phyloP scores from a whole-genome alignment of 1,140 invertebrate species.

The Periplaneta americana region DNA sequence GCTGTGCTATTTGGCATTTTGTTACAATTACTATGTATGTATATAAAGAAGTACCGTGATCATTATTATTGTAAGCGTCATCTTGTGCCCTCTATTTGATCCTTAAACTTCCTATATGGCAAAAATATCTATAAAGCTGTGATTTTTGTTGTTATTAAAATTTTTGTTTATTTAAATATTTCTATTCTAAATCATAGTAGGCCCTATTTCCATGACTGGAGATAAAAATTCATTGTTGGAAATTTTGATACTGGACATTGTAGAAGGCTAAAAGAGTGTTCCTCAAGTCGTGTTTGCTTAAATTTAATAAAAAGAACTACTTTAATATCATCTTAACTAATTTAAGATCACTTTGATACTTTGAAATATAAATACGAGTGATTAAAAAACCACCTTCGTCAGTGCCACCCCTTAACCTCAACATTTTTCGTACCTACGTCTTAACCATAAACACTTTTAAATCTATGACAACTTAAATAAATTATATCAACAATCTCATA shows the following conservation, averaged over 20 bases:
- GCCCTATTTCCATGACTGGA: neutral
- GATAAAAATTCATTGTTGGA: neutral
- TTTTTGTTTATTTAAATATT: neutral
- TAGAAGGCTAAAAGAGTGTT: neutral
- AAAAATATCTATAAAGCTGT: conserved; percentile 12
- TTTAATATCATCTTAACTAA: neutral
- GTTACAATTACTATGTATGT: neutral
- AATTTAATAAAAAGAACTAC: neutral
- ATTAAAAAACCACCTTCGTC: neutral
- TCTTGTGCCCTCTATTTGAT: conserved; percentile 11
- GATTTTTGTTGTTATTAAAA: neutral
- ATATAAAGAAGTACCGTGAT: neutral
- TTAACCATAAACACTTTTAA: neutral
- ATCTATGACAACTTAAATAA: neutral
- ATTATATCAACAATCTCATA: neutral
- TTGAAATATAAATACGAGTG: neutral
- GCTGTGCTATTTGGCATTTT: conserved; percentile 1
- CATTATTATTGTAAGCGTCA: conserved; percentile 12
- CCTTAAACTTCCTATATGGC: conserved; percentile 4
- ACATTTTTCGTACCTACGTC: neutral
- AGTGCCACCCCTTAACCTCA: neutral
- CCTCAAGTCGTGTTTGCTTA: neutral
- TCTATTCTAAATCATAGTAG: conserved; percentile 4
- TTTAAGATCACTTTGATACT: neutral
- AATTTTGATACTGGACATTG: neutral